Evolutionary conservation across 1,140 invertebrate genomes (phyloP), one percentile per base, ranked within the genome.

Genomic region (Leucophenga varia): DNA sequence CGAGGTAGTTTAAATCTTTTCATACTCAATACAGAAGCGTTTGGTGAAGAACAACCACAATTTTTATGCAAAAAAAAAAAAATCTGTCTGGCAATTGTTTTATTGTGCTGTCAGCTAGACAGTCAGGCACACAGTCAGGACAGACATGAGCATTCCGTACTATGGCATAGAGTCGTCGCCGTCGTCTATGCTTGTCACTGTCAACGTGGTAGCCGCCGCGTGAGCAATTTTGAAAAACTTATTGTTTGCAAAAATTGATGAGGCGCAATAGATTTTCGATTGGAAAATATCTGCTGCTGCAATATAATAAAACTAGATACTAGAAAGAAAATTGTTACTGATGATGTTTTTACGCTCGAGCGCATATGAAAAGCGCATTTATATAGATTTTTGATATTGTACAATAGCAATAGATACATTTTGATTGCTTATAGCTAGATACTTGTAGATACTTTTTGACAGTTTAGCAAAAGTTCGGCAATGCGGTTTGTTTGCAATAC

Each of bases 261-360:
- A 69, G 52, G 58, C 59, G 55, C 47, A 55, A 55, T 55, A 52
- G 54, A 55, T 53, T 48, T n/a, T 40, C 28, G 45, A 18, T 41
- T 53, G 46, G 13, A 34, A 34, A n/a, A 34, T 34, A n/a, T 9
- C 13, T 34, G n/a, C n/a, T 34, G 13, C n/a, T 34, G 31, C 5
- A 34, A 38, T 19, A 40, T 47, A 6, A 21, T 47, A 9, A 57
- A 57, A 54, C 57, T 25, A 52, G 43, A 49, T 59, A 53, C 55
- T 55, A 65, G 59, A 63, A 59, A 56, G 61, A 63, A 67, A 65
- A 65, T 67, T 65, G 59, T 59, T 59, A 52, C 57, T 32, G 56
- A 57, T 50, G 52, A 67, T 68, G 64, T 63, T 67, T 67, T 67
- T 68, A 63, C 64, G 64, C 63, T 59, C 68, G 63, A 67, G 59